Evolutionary conservation across 2,888 invertebrate genomes (phyloP).

Genomic region (Steinernema hermaphroditum): DNA sequence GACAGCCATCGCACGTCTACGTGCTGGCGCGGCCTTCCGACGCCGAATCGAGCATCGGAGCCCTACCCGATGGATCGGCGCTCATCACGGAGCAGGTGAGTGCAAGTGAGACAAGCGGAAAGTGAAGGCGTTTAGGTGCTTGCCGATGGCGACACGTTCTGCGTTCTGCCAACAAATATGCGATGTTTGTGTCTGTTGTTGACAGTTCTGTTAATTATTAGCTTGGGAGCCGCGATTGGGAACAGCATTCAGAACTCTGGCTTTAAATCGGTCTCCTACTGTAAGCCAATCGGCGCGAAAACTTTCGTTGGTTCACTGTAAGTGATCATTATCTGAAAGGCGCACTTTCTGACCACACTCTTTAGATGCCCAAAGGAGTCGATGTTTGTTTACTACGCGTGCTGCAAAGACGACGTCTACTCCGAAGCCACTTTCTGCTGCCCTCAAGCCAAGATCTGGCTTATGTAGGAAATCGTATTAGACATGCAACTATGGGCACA

Average conservation of each 20-base stretch:
- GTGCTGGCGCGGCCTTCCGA: conserved; percentile 15
- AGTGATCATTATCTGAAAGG: conserved; percentile 30
- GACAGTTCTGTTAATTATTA: conserved; percentile 47
- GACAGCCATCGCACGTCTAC: conserved; percentile 26
- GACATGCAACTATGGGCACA: neutral
- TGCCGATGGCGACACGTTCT: conserved; percentile 52
- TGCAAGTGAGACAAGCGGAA: too few species aligned
- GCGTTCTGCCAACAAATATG: conserved; percentile 52
- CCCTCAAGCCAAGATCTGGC: conserved; percentile 47
- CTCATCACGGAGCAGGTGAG: conserved; percentile 19
- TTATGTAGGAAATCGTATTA: conserved; percentile 44
- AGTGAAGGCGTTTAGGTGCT: conserved; percentile 36
- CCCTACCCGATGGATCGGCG: conserved; percentile 22
- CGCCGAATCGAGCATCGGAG: conserved; percentile 7
- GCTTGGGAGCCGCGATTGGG: conserved; percentile 45
- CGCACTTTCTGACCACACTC: conserved; percentile 19
- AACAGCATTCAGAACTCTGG: conserved; percentile 48
- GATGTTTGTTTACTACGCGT: conserved; percentile 56
- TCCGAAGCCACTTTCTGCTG: conserved; percentile 44
- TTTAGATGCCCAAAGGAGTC: conserved; percentile 53
- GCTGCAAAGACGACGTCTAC: conserved; percentile 42
- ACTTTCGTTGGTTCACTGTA: conserved; percentile 43
- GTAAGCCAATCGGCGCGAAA: conserved; percentile 40
- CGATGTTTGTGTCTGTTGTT: conserved; percentile 49
- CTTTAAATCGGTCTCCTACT: conserved; percentile 47